phyloP scores from a whole-genome alignment of 1,140 invertebrate genomes.

The Asobara japonica region DNA sequence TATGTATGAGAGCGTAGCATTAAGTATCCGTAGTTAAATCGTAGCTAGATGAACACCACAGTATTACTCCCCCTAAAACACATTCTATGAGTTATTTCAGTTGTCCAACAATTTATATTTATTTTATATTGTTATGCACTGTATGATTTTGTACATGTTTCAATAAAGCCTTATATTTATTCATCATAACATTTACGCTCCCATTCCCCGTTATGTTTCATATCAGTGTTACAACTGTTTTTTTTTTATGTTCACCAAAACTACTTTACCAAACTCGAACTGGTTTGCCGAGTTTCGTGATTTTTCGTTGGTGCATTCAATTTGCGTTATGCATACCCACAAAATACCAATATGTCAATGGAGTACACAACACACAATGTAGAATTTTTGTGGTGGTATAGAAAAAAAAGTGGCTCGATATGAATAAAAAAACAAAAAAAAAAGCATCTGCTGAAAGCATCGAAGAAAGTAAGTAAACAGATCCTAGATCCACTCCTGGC shows the following conservation, averaged over 20 bases:
- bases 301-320: not conserved
- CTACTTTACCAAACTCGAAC: not conserved
- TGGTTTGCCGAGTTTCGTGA: not conserved
- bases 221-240: not conserved
- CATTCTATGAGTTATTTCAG: not conserved
- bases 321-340: not conserved
- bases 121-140: not conserved
- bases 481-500: not conserved
- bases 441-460: not conserved
- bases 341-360: not conserved
- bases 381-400: not conserved
- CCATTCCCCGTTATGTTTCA: not conserved
- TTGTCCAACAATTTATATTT: not conserved
- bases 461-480: constrained; percentile 6
- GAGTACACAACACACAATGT: not conserved
- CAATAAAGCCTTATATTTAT: not conserved
- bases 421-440: not conserved
- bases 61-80: not conserved
- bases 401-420: not conserved
- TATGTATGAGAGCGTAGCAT: not conserved
- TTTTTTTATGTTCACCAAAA: not conserved
- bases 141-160: not conserved
- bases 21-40: not conserved
- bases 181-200: not conserved
- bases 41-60: not conserved